phyloP scores from a whole-genome alignment of 2,888 invertebrate species.

The Campoplex nolae region DNA sequence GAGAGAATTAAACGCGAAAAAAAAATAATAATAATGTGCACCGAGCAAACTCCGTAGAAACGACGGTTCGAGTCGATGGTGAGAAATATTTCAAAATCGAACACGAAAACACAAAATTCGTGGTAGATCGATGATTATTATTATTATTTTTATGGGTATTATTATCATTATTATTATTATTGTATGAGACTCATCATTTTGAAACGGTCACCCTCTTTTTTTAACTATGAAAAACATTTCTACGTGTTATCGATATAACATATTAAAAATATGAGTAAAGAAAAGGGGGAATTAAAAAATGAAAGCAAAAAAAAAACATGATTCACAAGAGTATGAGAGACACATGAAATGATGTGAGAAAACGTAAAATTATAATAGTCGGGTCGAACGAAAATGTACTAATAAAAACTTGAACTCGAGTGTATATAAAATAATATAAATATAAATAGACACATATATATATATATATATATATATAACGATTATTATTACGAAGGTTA shows the following conservation, averaged over 20 bases:
- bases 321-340: no score
- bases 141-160: slow-evolving; percentile 8
- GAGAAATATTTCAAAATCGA: neutral
- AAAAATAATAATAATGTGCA: neutral
- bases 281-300: neutral
- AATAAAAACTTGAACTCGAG: slow-evolving; percentile 73
- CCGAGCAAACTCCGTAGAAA: neutral
- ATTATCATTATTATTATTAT: neutral
- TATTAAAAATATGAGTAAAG: slow-evolving; percentile 27
- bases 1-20: neutral
- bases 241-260: slow-evolving; percentile 77
- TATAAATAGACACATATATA: slow-evolving; percentile 42
- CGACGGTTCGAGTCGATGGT: neutral
- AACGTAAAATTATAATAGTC: slow-evolving; percentile 57
- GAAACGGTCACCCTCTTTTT: slow-evolving; percentile 71
- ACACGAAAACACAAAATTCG: neutral
- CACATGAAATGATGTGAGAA: neutral
- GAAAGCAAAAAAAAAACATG: neutral
- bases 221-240: slow-evolving; percentile 79
- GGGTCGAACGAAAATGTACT: slow-evolving; percentile 52
- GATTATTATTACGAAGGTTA: slow-evolving; percentile 35
- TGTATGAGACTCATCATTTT: slow-evolving; percentile 38
- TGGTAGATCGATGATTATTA: slow-evolving; percentile 11
- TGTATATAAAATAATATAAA: slow-evolving; percentile 76
- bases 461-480: neutral